Base-by-base conservation (phyloP, 2,113 vertebrate genomes). In the Paralichthys olivaceus region DNA sequence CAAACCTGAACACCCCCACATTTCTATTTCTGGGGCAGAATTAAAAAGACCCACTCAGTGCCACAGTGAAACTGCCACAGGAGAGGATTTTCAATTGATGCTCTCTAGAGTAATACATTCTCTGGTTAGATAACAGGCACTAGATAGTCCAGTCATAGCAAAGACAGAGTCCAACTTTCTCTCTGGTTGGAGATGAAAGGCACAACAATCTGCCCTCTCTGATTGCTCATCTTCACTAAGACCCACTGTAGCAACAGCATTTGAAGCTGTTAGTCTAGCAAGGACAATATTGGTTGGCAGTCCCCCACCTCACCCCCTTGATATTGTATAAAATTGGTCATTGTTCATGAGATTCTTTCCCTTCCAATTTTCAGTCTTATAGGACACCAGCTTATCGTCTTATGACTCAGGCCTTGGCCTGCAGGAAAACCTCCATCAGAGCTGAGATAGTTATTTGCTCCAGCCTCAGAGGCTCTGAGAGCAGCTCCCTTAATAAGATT, bases 11-110 rank as follows among this genome's bases (percentile, higher is more conserved):
- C 80, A 49, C 67, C 75, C 45, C 69, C 64, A 66, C 65, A 13
- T 81, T 89, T 89, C 84, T 87, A 85, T 90, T 91, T 83, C 63
- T 60, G 74, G 60, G 77, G 76, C 23, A 56, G 75, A 86, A 85
- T 85, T 87, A 76, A 87, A 91, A 83, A 22, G 40, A 75, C 60
- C 76, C 15, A 37, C 61, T 3, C 61, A 74, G 49, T 53, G 7
- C 7, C 19, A 20, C 49, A 53, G 68, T n/a, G 51, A 54, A 78
- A 17, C 47, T 34, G 64, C 49, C 13, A 55, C 49, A 11, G 73
- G 72, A 85, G 74, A 75, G 72, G 65, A 60, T 49, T 75, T 86
- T 79, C 45, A 84, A 69, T 54, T 59, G 79, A 74, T 73, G 61
- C 43, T 61, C 71, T 87, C 37, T 25, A 34, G 61, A 61, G 20